Evolutionary conservation across 2,797 vertebrate species (phyloP), one percentile per base, ranked within the genome.

Genomic region (Lithobates sylvaticus): DNA sequence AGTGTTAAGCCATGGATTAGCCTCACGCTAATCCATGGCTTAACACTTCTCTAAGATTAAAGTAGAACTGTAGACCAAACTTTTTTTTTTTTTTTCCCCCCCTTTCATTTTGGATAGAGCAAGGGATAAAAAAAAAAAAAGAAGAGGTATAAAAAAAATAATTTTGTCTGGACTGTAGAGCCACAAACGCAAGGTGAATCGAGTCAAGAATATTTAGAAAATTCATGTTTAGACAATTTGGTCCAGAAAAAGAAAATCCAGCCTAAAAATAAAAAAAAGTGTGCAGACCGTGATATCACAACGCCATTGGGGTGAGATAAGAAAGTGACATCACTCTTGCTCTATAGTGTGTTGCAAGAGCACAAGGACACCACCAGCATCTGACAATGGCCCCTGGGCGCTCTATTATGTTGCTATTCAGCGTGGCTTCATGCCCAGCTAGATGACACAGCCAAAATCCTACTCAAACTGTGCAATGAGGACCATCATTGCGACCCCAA

Each of bases 401-500:
- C n/a, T 12, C 27, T 8, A 47, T 79, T 42, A 1, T 12, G n/a
- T 23, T 1, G 2, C n/a, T 65, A n/a, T 23, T 23, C 61, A 65
- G 9, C 10, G 61, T 2, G 72, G n/a, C 64, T 6, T 21, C 27
- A 26, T 23, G 73, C 42, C 64, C 27, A 27, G 74, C 36, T 78
- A 72, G 27, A 29, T 16, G 42, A 15, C 16, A 9, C 34, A 36
- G 18, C 15, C 50, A 54, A 54, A 3, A 54, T 12, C 89, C 96
- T 93, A 97, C 92, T 97, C 97, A 0, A 96, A 96, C 90, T 96
- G 96, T 0, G 97, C 97, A n/a, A 98, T 98, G 89, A 97, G 90
- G 50, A 97, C 96, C 97, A 98, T 98, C 97, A 97, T 97, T 86
- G 93, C 91, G 0, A 98, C 96, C 0, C 97, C 97, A 0, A 95